Conservation (phyloP, 1,140 invertebrate species). For the Bombus sylvicola region DNA sequence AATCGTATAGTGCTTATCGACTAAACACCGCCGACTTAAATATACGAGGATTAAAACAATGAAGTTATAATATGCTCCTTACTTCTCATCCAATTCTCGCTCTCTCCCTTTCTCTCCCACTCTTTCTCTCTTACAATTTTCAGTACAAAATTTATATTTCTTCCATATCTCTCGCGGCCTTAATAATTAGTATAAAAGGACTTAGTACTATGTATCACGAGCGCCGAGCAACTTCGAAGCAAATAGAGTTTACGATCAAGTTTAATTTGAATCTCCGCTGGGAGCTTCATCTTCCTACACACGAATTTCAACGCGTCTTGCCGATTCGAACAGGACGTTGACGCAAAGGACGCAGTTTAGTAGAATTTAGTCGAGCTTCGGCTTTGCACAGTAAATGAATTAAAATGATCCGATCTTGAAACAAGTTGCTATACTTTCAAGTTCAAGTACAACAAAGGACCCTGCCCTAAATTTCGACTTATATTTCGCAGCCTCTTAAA, state of each 20-base stretch:
- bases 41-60: constrained; percentile 18
- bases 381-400: neutral
- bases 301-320: neutral
- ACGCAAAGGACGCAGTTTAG: constrained; percentile 21
- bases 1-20: constrained; percentile 27
- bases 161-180: constrained; percentile 16
- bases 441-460: neutral
- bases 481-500: constrained; percentile 13
- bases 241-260: neutral
- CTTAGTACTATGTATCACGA: constrained; percentile 13
- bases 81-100: neutral
- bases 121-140: constrained; percentile 21
- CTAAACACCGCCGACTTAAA: constrained; percentile 24
- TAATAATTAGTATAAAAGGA: constrained; percentile 45
- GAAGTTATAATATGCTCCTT: constrained; percentile 1
- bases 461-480: neutral
- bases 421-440: neutral
- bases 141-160: constrained; percentile 29
- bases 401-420: constrained; percentile 42
- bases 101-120: constrained; percentile 16
- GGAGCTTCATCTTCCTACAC: too few relatives aligned
- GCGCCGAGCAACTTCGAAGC: neutral
- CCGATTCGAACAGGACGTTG: neutral
- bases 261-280: neutral
- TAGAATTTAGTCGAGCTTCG: constrained; percentile 17